Percentiles rank a stretch among this genome's conserved stretches.
These are phyloP conservation scores for Crotalus viridis DNA, from an alignment of 2,113 vertebrate species.

Conservation along the genomic window DNA sequence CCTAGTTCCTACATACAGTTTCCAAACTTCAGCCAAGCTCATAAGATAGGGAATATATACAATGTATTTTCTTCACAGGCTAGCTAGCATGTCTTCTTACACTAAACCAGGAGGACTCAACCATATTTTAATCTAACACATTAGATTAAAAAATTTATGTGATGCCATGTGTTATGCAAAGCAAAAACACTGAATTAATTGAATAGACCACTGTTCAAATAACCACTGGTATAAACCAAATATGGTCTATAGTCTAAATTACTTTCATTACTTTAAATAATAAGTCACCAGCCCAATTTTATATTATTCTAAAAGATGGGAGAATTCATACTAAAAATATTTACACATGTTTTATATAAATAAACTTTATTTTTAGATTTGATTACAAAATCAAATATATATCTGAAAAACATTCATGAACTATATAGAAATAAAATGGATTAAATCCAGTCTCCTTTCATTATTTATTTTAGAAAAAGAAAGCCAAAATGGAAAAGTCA, in stretches of 20 bases:
- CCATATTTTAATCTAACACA: background rate
- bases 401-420: background rate
- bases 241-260: background rate
- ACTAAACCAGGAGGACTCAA: background rate
- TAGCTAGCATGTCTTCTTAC: too few relatives aligned
- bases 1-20: too few relatives aligned
- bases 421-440: background rate
- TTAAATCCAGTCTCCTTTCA: background rate
- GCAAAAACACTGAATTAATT: background rate
- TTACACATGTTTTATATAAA: background rate
- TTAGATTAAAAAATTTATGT: background rate
- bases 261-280: background rate
- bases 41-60: too few relatives aligned
- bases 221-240: background rate
- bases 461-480: background rate
- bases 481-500: background rate
- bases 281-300: background rate
- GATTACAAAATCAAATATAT: background rate
- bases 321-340: background rate
- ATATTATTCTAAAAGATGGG: background rate
- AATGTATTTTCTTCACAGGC: too few relatives aligned
- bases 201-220: background rate
- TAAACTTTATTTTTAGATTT: background rate
- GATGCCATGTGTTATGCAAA: background rate
- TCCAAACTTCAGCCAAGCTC: too few relatives aligned